Conservation (phyloP, 2,113 vertebrate genomes). For the Cercocebus atys region DNA sequence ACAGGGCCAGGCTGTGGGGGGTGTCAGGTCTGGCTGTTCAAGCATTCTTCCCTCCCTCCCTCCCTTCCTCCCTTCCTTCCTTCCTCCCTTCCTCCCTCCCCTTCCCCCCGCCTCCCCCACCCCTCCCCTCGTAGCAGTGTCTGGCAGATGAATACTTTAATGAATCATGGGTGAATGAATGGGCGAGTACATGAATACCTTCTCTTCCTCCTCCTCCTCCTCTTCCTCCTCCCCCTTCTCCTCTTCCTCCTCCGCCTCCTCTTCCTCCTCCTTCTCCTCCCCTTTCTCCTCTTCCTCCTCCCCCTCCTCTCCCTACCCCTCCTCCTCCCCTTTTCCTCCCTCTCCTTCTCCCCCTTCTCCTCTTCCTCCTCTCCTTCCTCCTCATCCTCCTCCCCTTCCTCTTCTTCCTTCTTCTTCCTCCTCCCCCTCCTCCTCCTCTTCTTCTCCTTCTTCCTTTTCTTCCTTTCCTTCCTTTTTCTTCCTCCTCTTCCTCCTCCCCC, state of each 20-base stretch:
- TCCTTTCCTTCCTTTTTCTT: too few relatives aligned
- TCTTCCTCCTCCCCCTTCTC: accelerated
- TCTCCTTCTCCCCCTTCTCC: too few relatives aligned
- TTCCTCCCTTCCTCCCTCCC: too few relatives aligned
- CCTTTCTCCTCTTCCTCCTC: accelerated
- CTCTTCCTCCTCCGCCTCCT: accelerated
- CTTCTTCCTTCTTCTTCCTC: too few relatives aligned
- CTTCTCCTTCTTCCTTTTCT: too few relatives aligned
- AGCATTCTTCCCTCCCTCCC: neutral
- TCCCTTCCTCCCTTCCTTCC: accelerated
- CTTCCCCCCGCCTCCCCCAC: too few relatives aligned
- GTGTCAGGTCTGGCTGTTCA: neutral
- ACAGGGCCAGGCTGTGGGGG: too few relatives aligned
- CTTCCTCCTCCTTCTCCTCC: accelerated
- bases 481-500: too few relatives aligned
- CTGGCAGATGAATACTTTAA: neutral
- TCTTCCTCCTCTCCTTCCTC: accelerated
- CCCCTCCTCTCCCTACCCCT: too few relatives aligned
- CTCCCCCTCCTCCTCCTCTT: too few relatives aligned
- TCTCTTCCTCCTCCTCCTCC: accelerated
- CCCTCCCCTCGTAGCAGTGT: too few relatives aligned
- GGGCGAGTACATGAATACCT: neutral
- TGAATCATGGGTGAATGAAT: neutral
- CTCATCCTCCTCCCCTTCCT: accelerated
- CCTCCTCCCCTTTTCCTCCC: too few relatives aligned